These are phyloP conservation scores for Piprites chloris DNA, from an alignment of 2,113 vertebrate genomes.

Conservation along the genomic window DNA sequence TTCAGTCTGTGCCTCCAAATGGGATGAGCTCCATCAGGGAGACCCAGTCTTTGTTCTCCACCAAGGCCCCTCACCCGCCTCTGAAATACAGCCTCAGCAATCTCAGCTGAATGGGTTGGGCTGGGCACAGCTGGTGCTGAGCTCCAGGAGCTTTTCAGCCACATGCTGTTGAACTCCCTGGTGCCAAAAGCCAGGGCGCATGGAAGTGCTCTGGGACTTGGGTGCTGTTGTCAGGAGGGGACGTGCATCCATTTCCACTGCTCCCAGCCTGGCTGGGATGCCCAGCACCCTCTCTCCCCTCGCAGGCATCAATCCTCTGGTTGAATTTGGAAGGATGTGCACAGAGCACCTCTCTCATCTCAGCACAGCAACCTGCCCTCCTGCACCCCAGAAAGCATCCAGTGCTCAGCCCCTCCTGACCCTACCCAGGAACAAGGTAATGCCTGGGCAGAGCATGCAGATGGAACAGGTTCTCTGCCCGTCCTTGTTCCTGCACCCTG, in stretches of 20 bases:
- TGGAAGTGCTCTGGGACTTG: background rate
- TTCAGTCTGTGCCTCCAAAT: background rate
- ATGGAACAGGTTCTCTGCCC: background rate
- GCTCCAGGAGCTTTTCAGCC: background rate
- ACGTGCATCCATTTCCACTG: background rate
- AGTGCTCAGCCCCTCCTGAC: background rate
- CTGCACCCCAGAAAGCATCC: fast-evolving
- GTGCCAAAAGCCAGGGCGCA: background rate
- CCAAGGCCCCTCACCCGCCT: fast-evolving
- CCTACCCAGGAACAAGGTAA: background rate
- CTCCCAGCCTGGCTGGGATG: background rate
- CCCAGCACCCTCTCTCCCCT: background rate
- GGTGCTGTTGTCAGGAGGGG: background rate
- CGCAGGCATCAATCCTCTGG: background rate
- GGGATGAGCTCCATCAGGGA: background rate
- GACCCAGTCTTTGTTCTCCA: background rate
- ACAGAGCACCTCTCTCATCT: background rate
- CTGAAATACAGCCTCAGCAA: fast-evolving
- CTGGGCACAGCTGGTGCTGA: background rate
- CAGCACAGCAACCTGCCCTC: background rate
- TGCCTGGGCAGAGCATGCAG: fast-evolving
- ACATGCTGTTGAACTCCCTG: background rate
- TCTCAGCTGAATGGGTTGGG: fast-evolving
- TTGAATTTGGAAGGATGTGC: fast-evolving
- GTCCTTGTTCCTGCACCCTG: background rate